These are phyloP conservation scores for Hyperoplus immaculatus DNA, from an alignment of 2,797 vertebrate genomes.

Conservation along the genomic window DNA sequence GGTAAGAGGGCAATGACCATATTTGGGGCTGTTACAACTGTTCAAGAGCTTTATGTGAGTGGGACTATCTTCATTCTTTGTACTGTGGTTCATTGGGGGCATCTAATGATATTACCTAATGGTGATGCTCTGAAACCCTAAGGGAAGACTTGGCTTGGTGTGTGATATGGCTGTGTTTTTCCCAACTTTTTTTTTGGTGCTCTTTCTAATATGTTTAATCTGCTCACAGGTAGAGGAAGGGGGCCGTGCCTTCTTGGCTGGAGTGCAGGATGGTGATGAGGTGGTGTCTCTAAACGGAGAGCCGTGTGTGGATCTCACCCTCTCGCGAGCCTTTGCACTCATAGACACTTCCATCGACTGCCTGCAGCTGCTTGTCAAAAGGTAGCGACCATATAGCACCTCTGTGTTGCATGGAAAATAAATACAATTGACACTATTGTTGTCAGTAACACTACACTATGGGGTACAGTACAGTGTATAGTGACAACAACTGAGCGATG, in stretches of 20 bases:
- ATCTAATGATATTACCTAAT: neutral
- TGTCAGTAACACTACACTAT: neutral
- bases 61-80: neutral
- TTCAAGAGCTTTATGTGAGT: neutral
- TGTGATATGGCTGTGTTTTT: neutral
- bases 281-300: constrained; percentile 94
- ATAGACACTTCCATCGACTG: constrained; percentile 87
- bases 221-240: constrained; percentile 85
- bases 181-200: too few species aligned
- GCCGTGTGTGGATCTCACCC: constrained; percentile 90
- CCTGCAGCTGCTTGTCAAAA: constrained; percentile 94
- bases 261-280: constrained; percentile 92
- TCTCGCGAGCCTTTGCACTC: constrained; percentile 88
- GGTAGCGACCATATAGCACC: constrained; percentile 78
- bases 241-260: constrained; percentile 89
- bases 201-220: neutral
- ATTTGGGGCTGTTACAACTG: neutral
- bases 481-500: constrained; percentile 5
- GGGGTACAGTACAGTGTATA: neutral
- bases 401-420: neutral
- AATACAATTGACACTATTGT: too few species aligned
- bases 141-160: neutral
- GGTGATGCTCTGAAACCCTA: neutral
- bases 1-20: constrained; percentile 6
- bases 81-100: neutral